Evolutionary conservation across 2,113 vertebrate species (phyloP), one percentile per base, ranked within the genome.

Genomic region (Dryoscopus gambensis): DNA sequence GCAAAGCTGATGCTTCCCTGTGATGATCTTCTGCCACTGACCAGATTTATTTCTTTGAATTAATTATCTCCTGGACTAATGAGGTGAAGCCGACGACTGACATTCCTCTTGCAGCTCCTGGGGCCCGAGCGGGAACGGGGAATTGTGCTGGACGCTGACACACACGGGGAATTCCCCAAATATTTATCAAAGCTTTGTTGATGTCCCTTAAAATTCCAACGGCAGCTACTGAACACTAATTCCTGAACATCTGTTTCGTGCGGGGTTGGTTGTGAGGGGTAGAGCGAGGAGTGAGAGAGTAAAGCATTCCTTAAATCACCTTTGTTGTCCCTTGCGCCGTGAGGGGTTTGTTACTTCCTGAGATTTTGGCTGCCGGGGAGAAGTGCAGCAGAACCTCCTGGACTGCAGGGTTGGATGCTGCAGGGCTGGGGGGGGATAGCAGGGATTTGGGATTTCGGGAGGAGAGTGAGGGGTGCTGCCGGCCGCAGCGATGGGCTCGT

Each of bases 351-450:
- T 55, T 81, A 22, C 40, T n/a, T 37, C 2, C 7, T 47, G 71
- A 46, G 21, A 25, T 25, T 8, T 7, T 15, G 27, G 4, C 40
- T 5, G 49, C 25, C 19, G 35, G 57, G 80, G 52, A 39, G 19
- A 39, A 1, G 8, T 1, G 4, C 9, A 37, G 15, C 42, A n/a
- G 27, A 20, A 13, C 10, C 9, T 46, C 27, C 37, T 16, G 0
- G 19, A 17, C 15, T 68, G 62, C 25, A n/a, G 39, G 27, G 21
- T 19, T 63, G 67, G 67, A 21, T 84, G 56, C 22, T 27, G 33
- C 39, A 49, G 52, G 52, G 30, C 15, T 21, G n/a, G 40, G 50
- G 30, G 60, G 39, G 40, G 12, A 31, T 12, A 27, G 33, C 47
- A n/a, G 62, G 42, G 22, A 27, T 24, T 42, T 30, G 65, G 64